Evolutionary conservation across 2,888 invertebrate species (phyloP).

Genomic region (Rugalucina vietnamica): DNA sequence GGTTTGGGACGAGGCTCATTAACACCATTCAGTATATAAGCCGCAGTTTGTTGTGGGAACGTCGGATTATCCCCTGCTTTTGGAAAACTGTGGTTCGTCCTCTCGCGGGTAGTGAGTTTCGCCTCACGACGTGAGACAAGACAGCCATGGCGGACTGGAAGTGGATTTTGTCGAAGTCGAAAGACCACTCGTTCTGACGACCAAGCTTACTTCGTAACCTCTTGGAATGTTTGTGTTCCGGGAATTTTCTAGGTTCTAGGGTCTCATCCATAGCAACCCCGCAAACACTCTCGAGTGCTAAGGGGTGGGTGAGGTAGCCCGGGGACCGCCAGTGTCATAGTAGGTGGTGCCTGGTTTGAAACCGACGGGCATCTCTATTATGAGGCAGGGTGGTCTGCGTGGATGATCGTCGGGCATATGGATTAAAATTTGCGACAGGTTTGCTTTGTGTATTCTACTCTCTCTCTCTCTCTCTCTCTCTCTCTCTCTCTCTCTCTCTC

Average conservation of each 20-base stretch:
- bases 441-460: too few relatives aligned
- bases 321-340: constrained; percentile 5
- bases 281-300: constrained; percentile 4
- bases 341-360: not conserved
- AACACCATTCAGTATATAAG: too few relatives aligned
- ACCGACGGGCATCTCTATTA: not conserved
- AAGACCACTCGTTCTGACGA: not conserved
- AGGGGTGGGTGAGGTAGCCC: constrained; percentile 14
- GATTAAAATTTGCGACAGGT: too few relatives aligned
- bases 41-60: not conserved
- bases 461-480: too few relatives aligned
- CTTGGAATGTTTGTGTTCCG: constrained; percentile 12
- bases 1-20: not conserved
- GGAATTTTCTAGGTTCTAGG: not conserved
- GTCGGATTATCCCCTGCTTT: constrained; percentile 2
- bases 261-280: constrained; percentile 12
- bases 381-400: not conserved
- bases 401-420: not conserved
- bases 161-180: constrained; percentile 1
- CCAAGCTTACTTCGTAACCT: constrained; percentile 4
- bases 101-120: not conserved
- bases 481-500: too few relatives aligned
- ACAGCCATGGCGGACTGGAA: constrained; percentile 9
- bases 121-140: not conserved
- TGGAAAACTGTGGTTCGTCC: not conserved